Evolutionary conservation across 2,113 vertebrate genomes (phyloP).

Genomic region (Rhodinocichla rosea): DNA sequence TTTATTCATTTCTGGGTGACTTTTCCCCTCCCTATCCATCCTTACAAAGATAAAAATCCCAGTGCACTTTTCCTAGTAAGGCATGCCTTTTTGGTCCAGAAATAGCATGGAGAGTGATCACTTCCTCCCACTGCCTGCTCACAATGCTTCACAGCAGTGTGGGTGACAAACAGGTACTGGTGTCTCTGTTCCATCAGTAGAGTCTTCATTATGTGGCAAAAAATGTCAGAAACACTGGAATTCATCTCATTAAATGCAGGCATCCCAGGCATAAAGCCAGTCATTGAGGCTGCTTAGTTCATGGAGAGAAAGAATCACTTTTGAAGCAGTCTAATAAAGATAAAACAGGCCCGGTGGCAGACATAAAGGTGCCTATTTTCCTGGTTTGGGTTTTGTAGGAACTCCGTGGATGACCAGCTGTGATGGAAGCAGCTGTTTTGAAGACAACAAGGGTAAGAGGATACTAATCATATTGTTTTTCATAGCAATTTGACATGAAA

Average conservation of each 20-base stretch:
- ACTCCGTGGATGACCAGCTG: neutral
- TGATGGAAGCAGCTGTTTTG: neutral
- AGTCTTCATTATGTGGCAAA: neutral
- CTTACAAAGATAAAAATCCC: neutral
- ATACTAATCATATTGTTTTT: neutral
- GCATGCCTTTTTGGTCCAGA: neutral
- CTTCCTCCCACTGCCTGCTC: constrained; percentile 1
- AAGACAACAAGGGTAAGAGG: neutral
- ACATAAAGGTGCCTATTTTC: neutral
- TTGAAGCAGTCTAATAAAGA: neutral
- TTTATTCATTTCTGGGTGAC: neutral
- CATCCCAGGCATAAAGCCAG: neutral
- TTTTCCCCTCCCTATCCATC: neutral
- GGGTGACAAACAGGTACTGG: constrained; percentile 2
- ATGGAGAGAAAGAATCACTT: neutral
- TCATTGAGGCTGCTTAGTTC: neutral
- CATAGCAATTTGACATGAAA: neutral
- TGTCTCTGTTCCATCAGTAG: neutral
- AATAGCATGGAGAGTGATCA: neutral
- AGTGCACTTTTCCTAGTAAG: neutral
- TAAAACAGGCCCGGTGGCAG: neutral
- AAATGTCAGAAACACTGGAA: neutral
- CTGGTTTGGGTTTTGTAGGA: neutral
- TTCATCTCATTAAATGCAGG: neutral
- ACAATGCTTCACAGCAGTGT: neutral